Base-by-base conservation (phyloP, 2,113 vertebrate genomes). In the Bucco capensis region DNA sequence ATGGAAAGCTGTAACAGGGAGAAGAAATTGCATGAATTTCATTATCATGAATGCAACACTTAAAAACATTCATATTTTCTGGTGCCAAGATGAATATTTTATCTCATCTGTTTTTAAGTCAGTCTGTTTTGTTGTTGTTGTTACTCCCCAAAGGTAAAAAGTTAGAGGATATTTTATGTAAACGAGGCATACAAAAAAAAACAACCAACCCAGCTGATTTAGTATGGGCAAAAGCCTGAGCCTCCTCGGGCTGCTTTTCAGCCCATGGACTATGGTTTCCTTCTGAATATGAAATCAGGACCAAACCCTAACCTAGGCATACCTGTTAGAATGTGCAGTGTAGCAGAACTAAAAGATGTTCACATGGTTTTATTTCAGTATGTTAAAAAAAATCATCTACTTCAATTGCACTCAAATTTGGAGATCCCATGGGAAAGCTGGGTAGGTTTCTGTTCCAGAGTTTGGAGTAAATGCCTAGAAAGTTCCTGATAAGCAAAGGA, bases 1-100 rank as follows among this genome's bases (percentile, higher is more conserved):
- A 80, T 90, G 60, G 77, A 93, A 89, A 93, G 73, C 64, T 85
- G 8, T 62, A 78, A 83, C 64, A 66, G 64, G 33, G 67, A 79
- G 77, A 92, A 92, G 47, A 89, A 94, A 90, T 90, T 85, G 19
- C 60, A 69, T 94, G 81, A 94, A 94, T 93, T 66, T 92, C 81
- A 91, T 96, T 95, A 89, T 60, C 56, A 44, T 93, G 83, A 94
- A 65, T 89, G 58, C 31, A 77, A 46, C 65, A 64, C 72, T 96
- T 93, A 87, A 50, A 54, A 94, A 38, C 56, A 50, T 69, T 88
- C 69, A 14, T 60, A 37, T 78, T 90, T 95, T 91, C 44, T 88
- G 84, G 81, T 65, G 71, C 31, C 9, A 90, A 88, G 44, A 85
- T 65, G 57, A 89, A 60, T n/a, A 15, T 85, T 93, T 81, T 14